Evolutionary conservation across 2,888 invertebrate species (phyloP).

Genomic region (Reticulitermes lucifugus): DNA sequence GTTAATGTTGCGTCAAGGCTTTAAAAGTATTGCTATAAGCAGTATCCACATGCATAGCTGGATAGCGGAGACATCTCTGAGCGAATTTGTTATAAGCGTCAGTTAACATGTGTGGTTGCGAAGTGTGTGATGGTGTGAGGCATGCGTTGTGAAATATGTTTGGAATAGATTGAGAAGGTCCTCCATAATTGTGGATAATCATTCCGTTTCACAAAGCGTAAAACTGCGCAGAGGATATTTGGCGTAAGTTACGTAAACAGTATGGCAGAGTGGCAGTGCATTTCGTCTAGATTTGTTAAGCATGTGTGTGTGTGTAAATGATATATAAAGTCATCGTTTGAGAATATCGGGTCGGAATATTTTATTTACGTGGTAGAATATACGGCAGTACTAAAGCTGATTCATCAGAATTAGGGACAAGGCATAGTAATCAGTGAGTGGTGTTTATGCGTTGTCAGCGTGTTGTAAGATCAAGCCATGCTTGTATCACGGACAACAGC

Average conservation of each 20-base stretch:
- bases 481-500: constrained; percentile 47
- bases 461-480: constrained; percentile 46
- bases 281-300: not conserved
- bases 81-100: constrained; percentile 41
- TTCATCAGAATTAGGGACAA: not conserved
- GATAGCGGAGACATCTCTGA: constrained; percentile 48
- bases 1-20: not conserved
- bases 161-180: not conserved
- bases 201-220: not conserved
- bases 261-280: not conserved
- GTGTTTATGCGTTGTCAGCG: constrained; percentile 10
- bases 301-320: not conserved
- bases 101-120: constrained; percentile 50
- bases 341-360: not conserved
- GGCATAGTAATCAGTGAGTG: not conserved
- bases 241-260: not conserved
- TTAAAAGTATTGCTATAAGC: not conserved
- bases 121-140: not conserved
- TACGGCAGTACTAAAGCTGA: not conserved
- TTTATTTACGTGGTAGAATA: not conserved
- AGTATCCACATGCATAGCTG: constrained; percentile 20
- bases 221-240: not conserved
- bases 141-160: not conserved
- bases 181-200: not conserved
- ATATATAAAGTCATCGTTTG: not conserved